Evolutionary conservation across 2,888 invertebrate species (phyloP).

Genomic region (Pseudococcus viburni): DNA sequence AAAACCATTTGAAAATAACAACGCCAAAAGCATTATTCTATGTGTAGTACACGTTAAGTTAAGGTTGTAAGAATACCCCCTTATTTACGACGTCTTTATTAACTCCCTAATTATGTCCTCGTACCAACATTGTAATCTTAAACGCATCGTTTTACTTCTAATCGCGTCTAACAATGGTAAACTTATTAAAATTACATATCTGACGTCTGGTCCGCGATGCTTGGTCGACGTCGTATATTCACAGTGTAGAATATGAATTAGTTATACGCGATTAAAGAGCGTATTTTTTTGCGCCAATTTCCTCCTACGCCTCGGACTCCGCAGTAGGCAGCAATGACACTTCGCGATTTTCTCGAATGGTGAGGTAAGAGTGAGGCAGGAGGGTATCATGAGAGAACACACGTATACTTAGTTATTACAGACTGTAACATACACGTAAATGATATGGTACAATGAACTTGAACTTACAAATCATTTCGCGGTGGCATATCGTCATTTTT

Average conservation of each 20-base stretch:
- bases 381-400: neutral
- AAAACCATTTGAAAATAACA: conserved; percentile 41
- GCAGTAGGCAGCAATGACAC: neutral
- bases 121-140: conserved; percentile 30
- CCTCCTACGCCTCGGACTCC: neutral
- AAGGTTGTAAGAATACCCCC: neutral
- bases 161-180: conserved; percentile 18
- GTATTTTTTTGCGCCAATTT: conserved; percentile 17
- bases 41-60: neutral
- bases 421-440: neutral
- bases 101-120: conserved; percentile 48
- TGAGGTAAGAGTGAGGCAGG: neutral
- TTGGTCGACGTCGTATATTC: neutral
- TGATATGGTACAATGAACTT: conserved; percentile 32
- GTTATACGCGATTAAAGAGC: neutral
- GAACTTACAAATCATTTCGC: conserved; percentile 29
- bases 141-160: conserved; percentile 45
- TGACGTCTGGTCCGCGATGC: neutral
- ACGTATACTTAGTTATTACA: conserved; percentile 11
- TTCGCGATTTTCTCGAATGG: neutral
- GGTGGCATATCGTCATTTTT: conserved; percentile 1
- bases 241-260: neutral
- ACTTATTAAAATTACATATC: conserved; percentile 43
- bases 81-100: conserved; percentile 52
- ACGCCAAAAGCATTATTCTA: conserved; percentile 44